phyloP scores from a whole-genome alignment of 1,140 invertebrate genomes.

The Cotesia typhae region DNA sequence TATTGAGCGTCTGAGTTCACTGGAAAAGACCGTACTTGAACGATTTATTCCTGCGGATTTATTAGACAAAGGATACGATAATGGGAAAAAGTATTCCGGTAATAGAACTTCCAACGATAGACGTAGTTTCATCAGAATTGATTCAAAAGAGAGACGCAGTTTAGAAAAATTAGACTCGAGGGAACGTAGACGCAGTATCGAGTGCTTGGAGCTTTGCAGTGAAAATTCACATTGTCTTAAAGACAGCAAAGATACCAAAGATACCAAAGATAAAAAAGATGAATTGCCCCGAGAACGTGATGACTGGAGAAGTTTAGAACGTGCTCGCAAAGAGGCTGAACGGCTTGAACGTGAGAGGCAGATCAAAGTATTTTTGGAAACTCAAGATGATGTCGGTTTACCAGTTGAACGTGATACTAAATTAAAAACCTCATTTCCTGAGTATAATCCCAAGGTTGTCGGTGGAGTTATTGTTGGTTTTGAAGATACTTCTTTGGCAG shows the following conservation, averaged over 20 bases:
- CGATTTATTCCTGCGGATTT: too few species aligned
- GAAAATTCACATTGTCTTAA: slow-evolving; percentile 35
- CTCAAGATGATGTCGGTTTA: slow-evolving; percentile 50
- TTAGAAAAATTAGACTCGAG: slow-evolving; percentile 42
- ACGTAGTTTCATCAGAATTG: slow-evolving; percentile 37
- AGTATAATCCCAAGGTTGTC: slow-evolving; percentile 65
- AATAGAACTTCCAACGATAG: slow-evolving; percentile 37
- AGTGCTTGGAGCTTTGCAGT: slow-evolving; percentile 31
- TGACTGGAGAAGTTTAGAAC: slow-evolving; percentile 60
- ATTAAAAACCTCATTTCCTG: slow-evolving; percentile 58
- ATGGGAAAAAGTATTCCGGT: slow-evolving; percentile 38
- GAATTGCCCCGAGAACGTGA: slow-evolving; percentile 57
- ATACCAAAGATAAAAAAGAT: slow-evolving; percentile 45
- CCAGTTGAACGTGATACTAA: slow-evolving; percentile 48
- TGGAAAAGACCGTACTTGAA: slow-evolving; percentile 38
- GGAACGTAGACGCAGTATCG: slow-evolving; percentile 43
- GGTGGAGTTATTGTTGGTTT: slow-evolving; percentile 63
- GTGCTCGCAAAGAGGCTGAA: slow-evolving; percentile 58
- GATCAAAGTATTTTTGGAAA: slow-evolving; percentile 52
- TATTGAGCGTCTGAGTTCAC: slow-evolving; percentile 50
- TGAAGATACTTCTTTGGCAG: slow-evolving; percentile 53
- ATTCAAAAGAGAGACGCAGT: slow-evolving; percentile 43
- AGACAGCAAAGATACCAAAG: slow-evolving; percentile 40
- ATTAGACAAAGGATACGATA: slow-evolving; percentile 30
- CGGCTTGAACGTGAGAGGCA: slow-evolving; percentile 56